Evolutionary conservation across 2,888 invertebrate genomes (phyloP), one percentile per base, ranked within the genome.

Genomic region (Chymomyza amoena): DNA sequence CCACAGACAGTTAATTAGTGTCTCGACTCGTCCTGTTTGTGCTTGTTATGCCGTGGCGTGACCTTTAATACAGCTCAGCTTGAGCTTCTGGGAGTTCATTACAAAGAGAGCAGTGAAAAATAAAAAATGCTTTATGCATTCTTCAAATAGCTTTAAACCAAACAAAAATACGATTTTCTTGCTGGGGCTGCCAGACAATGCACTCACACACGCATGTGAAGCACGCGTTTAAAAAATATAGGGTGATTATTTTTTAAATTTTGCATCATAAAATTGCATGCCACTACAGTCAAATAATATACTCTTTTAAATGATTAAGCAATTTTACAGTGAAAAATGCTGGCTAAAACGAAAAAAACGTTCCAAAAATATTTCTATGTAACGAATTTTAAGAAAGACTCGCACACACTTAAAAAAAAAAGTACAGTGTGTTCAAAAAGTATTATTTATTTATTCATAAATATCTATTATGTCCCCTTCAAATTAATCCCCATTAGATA

Each of bases 1-100:
- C 56, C 64, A 28, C 66, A 61, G 64, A 60, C 76, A 78, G 84
- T 80, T 86, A 88, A 88, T 84, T 84, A 88, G 83, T 75, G 71
- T 69, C 66, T 64, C 63, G 71, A 66, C 72, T 75, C 39, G 13
- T 45, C 39, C 0, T 45, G 13, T 45, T 72, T 69, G 45, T 56
- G 25, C 54, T 61, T 16, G 45, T 57, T 60, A 28, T 72, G 59
- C n/a, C 13, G 9, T 39, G 7, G 13, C 68, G 56, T 64, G 78
- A 84, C 69, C 76, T 78, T 77, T 83, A 73, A 83, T 85, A 75
- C 78, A 51, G 69, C 69, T 54, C 54, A 18, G 16, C 54, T 70
- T 67, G 72, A 65, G 61, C 64, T 51, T 13, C 54, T n/a, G 28
- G 16, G 25, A 16, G 39, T 13, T 45, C 39, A 45, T 45, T 45